Evolutionary conservation across 1,140 invertebrate genomes (phyloP), one percentile per base, ranked within the genome.

Genomic region (Drosophila azteca): DNA sequence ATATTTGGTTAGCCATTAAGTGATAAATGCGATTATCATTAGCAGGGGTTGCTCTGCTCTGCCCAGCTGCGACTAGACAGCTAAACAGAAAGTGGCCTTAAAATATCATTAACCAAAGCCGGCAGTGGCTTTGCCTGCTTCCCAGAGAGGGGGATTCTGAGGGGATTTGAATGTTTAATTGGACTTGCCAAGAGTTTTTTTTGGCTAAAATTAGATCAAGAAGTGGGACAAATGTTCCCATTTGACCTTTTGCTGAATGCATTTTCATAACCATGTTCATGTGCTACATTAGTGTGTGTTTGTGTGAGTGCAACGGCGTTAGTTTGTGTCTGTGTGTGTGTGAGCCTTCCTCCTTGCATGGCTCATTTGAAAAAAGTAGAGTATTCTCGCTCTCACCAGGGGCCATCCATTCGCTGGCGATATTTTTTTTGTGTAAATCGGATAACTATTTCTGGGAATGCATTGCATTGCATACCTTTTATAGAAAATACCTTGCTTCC

Each of bases 1-100:
- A 39, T 39, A 73, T 73, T 71, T 73, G 59, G 45, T 57, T 72
- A 51, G 52, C 44, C 68, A 68, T 69, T 50, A 58, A 68, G 13
- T 31, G 51, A 51, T 17, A 8, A 39, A 39, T 39, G 35, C 3
- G 35, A 39, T 39, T 39, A 35, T 11, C 9, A 9, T 35, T 35
- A 35, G 31, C 31, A 9, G 9, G 31, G 2, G 35, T 0, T 50
- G 39, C 17, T 22, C 9, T 11, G n/a, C 26, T 22, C 9, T 11
- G n/a, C 26, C 31, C 35, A 39, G 35, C 11, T 39, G 11, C 35
- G 11, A 39, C 35, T 39, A 20, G 1, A 20, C 17, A n/a, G 17
- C 17, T 39, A 5, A 0, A 3, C 11, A 39, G 22, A n/a, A 35
- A 41, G 58, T 43, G 44, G 44, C 41, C 48, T 71, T 69, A 69